phyloP scores from a whole-genome alignment of 2,888 invertebrate species.

The Drosophila sordidula region DNA sequence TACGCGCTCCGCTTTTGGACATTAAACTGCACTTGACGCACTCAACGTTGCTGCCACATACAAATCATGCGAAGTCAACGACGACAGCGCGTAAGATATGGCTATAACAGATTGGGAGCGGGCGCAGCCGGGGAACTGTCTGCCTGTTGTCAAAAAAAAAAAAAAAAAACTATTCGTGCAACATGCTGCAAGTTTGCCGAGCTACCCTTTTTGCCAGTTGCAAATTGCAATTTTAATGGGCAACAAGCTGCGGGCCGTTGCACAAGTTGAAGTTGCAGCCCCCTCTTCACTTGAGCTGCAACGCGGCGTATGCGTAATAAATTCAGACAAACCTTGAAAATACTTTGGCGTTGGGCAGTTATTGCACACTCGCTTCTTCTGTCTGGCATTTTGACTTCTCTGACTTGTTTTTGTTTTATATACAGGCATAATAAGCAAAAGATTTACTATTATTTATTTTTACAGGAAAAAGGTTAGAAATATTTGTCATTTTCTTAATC shows the following conservation, averaged over 20 bases:
- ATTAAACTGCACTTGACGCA: constrained; percentile 69
- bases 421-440: no score
- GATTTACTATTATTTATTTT: no score
- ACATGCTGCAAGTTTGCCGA: constrained; percentile 52
- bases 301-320: constrained; percentile 52
- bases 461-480: no score
- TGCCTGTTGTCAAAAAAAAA: constrained; percentile 60
- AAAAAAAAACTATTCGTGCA: constrained; percentile 33
- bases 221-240: constrained; percentile 59
- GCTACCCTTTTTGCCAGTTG: constrained; percentile 31
- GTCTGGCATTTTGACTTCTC: constrained; percentile 25
- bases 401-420: neutral
- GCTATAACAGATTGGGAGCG: constrained; percentile 35
- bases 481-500: no score
- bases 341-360: constrained; percentile 18
- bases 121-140: constrained; percentile 29
- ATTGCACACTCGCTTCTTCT: neutral
- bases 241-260: constrained; percentile 38
- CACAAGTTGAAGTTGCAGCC: constrained; percentile 29
- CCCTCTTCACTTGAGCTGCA: constrained; percentile 5
- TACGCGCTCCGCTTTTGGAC: constrained; percentile 64
- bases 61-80: constrained; percentile 66
- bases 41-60: constrained; percentile 52
- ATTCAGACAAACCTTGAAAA: constrained; percentile 23
- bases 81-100: constrained; percentile 55